Evolutionary conservation across 2,113 vertebrate species (phyloP).

Genomic region (Merops nubicus): DNA sequence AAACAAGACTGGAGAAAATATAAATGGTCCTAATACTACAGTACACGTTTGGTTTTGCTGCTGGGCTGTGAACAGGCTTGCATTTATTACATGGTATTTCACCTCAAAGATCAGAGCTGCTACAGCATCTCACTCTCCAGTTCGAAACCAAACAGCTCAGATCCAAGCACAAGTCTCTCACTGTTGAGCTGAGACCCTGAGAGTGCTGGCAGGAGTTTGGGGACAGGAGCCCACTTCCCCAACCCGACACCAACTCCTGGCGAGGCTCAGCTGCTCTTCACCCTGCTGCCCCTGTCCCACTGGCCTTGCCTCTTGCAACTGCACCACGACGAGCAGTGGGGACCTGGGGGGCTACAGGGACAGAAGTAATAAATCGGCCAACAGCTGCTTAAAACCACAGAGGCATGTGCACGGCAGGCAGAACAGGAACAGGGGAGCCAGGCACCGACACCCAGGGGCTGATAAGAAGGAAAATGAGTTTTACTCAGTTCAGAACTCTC

Average conservation of each 20-base stretch:
- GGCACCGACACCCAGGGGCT: fast-evolving
- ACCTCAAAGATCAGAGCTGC: background rate
- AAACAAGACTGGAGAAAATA: slow-evolving; percentile 16
- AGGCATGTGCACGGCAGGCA: background rate
- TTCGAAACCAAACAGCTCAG: slow-evolving; percentile 13
- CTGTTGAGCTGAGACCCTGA: background rate
- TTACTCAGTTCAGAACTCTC: background rate
- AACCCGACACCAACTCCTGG: fast-evolving
- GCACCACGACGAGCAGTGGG: background rate
- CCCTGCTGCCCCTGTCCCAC: background rate
- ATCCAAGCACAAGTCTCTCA: background rate
- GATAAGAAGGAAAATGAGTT: background rate
- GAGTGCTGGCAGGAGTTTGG: background rate
- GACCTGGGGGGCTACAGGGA: fast-evolving
- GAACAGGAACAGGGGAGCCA: background rate
- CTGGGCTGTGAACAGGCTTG: background rate
- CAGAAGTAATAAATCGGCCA: background rate
- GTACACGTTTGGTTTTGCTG: background rate
- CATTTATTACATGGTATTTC: background rate
- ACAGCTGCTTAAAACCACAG: background rate
- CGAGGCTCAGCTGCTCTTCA: background rate
- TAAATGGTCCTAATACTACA: background rate
- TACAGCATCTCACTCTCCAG: background rate
- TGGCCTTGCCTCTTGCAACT: background rate
- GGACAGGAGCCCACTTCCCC: background rate